A percentile compares a stretch with the other conserved stretches of the same genome.
phyloP scores from a whole-genome alignment of 2,113 vertebrate species.

The Poeciliopsis turrubarensis region DNA sequence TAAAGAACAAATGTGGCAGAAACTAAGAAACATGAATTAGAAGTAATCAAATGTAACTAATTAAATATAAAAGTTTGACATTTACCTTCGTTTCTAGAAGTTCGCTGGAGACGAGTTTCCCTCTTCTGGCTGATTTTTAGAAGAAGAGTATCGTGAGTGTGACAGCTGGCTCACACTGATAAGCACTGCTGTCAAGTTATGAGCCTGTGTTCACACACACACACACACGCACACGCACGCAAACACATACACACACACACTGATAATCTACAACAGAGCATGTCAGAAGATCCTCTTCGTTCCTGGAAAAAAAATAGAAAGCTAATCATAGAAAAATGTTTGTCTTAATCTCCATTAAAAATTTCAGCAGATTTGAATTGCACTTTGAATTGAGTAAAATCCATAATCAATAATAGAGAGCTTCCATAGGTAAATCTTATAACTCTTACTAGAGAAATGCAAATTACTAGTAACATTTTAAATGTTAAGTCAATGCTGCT shows the following conservation, averaged over 20 bases:
- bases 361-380: background rate
- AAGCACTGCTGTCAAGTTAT: slow-evolving; percentile 51
- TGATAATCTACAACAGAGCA: background rate
- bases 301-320: background rate
- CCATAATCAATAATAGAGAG: background rate
- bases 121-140: slow-evolving; percentile 10
- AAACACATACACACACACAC: background rate
- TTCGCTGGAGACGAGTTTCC: slow-evolving; percentile 23
- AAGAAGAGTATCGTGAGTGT: slow-evolving; percentile 1
- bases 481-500: background rate
- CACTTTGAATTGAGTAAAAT: too few relatives aligned
- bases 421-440: background rate
- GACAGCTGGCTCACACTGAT: slow-evolving; percentile 75
- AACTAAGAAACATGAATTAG: too few relatives aligned
- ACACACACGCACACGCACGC: background rate
- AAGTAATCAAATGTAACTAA: background rate
- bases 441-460: background rate
- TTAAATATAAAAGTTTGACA: background rate
- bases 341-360: background rate
- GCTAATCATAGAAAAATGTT: background rate
- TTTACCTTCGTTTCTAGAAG: slow-evolving; percentile 67
- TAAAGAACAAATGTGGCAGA: too few relatives aligned
- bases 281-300: background rate
- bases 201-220: slow-evolving; percentile 3
- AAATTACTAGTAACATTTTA: background rate